Conservation (phyloP, 1,140 invertebrate species). For the Colletes gigas region DNA sequence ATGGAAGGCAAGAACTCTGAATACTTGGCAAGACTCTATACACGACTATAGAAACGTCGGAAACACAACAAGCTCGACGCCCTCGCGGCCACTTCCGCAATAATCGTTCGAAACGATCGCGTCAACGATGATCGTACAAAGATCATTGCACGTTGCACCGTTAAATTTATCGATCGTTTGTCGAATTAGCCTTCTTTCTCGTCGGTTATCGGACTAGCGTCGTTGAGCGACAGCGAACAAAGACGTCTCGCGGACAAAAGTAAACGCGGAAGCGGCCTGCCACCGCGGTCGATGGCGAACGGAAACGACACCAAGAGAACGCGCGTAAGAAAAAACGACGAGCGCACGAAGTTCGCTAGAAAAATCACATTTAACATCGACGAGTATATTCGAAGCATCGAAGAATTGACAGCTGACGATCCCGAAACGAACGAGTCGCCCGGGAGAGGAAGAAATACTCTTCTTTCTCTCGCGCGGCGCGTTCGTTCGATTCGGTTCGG, state of each 20-base stretch:
- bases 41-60: background rate
- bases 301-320: background rate
- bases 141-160: no score
- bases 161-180: no score
- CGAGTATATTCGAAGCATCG: constrained; percentile 41
- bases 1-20: background rate
- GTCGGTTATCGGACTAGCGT: background rate
- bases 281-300: background rate
- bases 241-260: no score
- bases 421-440: background rate
- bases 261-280: background rate
- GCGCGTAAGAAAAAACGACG: background rate
- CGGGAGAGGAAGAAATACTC: background rate
- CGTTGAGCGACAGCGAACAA: background rate
- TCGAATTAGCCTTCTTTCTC: background rate
- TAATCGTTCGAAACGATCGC: background rate
- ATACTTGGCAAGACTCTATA: constrained; percentile 11
- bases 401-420: constrained; percentile 45
- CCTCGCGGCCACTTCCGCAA: background rate
- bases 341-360: background rate
- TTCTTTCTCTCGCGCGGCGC: background rate
- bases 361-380: constrained; percentile 36
- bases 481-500: background rate
- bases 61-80: background rate
- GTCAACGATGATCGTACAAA: no score